Evolutionary conservation across 2,113 vertebrate genomes (phyloP), one percentile per base, ranked within the genome.

Genomic region (Neolamprologus ventralis): DNA sequence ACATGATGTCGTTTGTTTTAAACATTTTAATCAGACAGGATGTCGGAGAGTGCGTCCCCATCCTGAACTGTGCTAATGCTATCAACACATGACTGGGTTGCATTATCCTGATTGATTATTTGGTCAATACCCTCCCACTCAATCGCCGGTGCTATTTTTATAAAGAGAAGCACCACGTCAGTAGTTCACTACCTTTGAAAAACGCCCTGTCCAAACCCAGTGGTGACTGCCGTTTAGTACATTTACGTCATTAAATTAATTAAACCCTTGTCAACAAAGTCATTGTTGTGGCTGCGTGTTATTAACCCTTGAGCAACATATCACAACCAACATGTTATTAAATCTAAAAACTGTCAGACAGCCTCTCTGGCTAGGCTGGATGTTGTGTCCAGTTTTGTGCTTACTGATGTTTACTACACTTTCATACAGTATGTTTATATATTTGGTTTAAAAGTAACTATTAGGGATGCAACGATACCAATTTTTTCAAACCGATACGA

Each of bases 381-480:
- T 73, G 37, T 45, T 73, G 68, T 1, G 7, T 26, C 13, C 14
- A 45, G 40, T 10, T 45, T 45, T 45, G 6, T 45, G 7, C 45
- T 26, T 73, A 45, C 40, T 45, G n/a, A 16, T 45, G 1, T 58
- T 17, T 31, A 60, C 1, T 45, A 3, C 0, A 73, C 5, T 17
- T 45, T 45, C 21, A 26, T 45, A 17, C 37, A 45, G 40, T 16
- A 4, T 0, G 13, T n/a, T 63, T 35, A 35, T 63, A n/a, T 63
- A 11, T 17, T 26, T 26, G 65, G 8, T 73, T 73, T 17, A 45
- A 26, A 0, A 73, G 0, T 2, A 17, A 26, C 23, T 73, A 3
- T 7, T 47, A 47, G 14, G 0, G 45, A 47, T 47, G 45, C 45
- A 47, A 16, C 1, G 2, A 47, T 47, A 47, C 14, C 45, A 47